Base-by-base conservation (phyloP, 2,797 vertebrate genomes). In the Premnoplex brunnescens region DNA sequence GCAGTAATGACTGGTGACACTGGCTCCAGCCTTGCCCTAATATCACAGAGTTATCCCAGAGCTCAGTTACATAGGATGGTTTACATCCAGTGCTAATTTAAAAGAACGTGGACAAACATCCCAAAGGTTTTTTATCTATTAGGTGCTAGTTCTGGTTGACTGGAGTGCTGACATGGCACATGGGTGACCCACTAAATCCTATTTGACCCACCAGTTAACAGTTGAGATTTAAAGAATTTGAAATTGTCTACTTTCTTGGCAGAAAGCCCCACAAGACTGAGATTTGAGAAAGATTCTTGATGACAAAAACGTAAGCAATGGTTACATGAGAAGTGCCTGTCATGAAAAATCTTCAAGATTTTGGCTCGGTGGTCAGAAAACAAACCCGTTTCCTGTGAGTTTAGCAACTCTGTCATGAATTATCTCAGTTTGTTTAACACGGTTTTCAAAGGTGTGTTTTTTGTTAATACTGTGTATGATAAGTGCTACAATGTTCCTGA, bases 401-500 rank as follows among this genome's bases (percentile, higher is more conserved):
- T 96, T 97, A 96, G 64, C 93, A 89, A 75, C 77, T 91, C 95
- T 96, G 95, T 96, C 93, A 95, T 93, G 86, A 91, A 94, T 97
- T 97, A 90, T 97, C 95, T 95, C 96, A 97, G 94, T 95, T 95
- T 95, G 83, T 95, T 96, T 96, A 93, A 96, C 95, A 97, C 91
- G 85, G 76, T 95, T 93, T 92, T 86, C 91, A 94, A 94, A 95
- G 94, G 91, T 96, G 94, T 96, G 92, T 85, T 89, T 95, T 97
- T 95, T 91, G 92, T 91, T 94, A 95, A 94, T 88, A 85, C 81
- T 84, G 28, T 84, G 82, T 89, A 89, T 91, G 67, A 74, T 89
- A 96, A 95, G 91, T 94, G 96, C 93, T 97, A 94, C 96, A 93
- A 83, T 94, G 92, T 91, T 89, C 66, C 71, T 95, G 92, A 95